Evolutionary conservation across 1,140 invertebrate genomes (phyloP), one percentile per base, ranked within the genome.

Genomic region (Penaeus japonicus): DNA sequence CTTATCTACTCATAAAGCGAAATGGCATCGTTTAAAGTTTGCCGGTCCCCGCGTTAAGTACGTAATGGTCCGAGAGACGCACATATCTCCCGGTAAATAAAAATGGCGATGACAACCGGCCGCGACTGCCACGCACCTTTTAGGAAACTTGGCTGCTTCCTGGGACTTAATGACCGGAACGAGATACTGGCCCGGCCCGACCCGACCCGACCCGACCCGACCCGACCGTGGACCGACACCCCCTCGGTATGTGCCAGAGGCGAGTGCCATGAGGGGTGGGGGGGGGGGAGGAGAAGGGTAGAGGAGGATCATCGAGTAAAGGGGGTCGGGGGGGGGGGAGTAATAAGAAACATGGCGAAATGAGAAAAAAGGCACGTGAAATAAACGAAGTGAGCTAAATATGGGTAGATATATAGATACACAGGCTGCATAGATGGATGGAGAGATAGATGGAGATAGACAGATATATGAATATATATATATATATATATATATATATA

Each of bases 81-180:
- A 47, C 57, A 47, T 62, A 65, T 62, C 57, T 84, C 17, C 57
- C 35, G 70, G 30, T 84, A 70, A 84, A 84, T 84, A 84, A 84
- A 84, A 62, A 20, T 47, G 10, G 10, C 81, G 81, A 39, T 84
- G 81, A 84, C 81, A 84, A 70, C 20, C 24, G 39, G 3, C 4
- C 57, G 1, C 32, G 70, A 57, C 47, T 24, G 32, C 39, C 24
- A 32, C 65, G n/a, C 53, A 65, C 75, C 73, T 78, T 75, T 59
- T 53, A 15, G 35, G 70, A 78, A 18, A 5, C 47, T 55, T 24
- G 53, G 5, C 54, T 57, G 62, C 73, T 75, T 78, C 84, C 73
- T 35, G 10, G 22, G 39, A n/a, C 84, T 85, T 85, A 85, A 85
- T 85, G 84, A 85, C 84, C 70, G 73, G 54, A 75, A 85, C 54